A percentile compares a stretch with the other conserved stretches of the same genome.
Evolutionary conservation across 2,797 vertebrate genomes (phyloP).

Genomic region (Lophotriccus pileatus): DNA sequence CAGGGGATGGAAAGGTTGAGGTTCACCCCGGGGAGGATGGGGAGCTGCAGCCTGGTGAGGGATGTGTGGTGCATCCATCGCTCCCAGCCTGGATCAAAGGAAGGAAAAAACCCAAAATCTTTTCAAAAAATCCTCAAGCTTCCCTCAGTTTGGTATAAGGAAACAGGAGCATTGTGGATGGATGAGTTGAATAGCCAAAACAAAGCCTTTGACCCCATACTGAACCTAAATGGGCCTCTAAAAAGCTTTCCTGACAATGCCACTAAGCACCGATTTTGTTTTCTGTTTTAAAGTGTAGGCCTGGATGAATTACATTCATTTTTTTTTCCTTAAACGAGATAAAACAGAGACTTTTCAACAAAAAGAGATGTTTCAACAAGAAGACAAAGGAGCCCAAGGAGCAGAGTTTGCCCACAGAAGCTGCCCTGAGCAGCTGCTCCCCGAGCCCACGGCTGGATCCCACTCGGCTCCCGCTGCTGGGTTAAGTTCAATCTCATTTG

Average conservation of each 20-base stretch:
- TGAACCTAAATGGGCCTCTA: neutral
- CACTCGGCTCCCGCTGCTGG: neutral
- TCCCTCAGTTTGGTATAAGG: neutral
- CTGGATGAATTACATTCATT: neutral
- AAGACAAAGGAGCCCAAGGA: neutral
- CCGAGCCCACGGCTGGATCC: neutral
- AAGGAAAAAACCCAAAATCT: neutral
- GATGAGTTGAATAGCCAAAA: neutral
- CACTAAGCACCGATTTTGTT: neutral
- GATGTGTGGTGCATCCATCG: neutral
- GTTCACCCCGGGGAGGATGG: neutral
- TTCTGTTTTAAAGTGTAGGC: neutral
- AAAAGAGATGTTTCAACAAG: neutral
- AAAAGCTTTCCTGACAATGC: neutral
- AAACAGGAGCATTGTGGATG: neutral
- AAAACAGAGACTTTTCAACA: neutral
- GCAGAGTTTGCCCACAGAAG: constrained; percentile 9
- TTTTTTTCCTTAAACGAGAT: neutral
- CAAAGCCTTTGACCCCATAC: neutral
- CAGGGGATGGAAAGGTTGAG: neutral
- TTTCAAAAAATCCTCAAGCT: neutral
- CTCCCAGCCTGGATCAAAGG: neutral
- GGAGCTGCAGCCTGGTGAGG: neutral
- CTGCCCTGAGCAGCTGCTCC: neutral
- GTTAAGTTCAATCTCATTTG: constrained; percentile 41